These are phyloP conservation scores for Drosophila sproati DNA, from an alignment of 1,140 invertebrate genomes.

Conservation along the genomic window DNA sequence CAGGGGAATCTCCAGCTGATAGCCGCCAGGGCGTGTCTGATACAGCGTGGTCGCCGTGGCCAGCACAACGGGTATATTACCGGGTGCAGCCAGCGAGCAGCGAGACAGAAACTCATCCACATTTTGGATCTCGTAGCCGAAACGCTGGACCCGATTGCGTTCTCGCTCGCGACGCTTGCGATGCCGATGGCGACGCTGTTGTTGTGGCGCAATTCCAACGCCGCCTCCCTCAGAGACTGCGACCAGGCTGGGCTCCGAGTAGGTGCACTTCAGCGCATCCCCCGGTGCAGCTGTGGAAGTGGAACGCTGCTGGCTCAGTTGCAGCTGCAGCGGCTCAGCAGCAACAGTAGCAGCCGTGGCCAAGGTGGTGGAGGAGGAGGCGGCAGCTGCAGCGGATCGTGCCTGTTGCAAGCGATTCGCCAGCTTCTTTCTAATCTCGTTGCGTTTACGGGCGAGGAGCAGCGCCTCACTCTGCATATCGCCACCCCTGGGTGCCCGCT, in stretches of 20 bases:
- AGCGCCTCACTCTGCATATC: conserved; percentile 69
- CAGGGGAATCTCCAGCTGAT: conserved; percentile 89
- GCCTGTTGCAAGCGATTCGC: conserved; percentile 66
- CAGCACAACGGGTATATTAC: conserved; percentile 92
- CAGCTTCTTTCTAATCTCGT: conserved; percentile 76
- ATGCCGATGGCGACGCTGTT: conserved; percentile 84
- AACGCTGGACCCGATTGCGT: conserved; percentile 86
- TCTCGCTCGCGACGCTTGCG: conserved; percentile 85
- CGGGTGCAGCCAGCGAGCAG: conserved; percentile 86
- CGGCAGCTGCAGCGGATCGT: conserved; percentile 29
- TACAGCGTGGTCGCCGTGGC: conserved; percentile 90
- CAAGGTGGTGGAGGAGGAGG: conserved; percentile 7
- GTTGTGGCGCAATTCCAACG: conserved; percentile 32
- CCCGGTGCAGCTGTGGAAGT: conserved; percentile 10
- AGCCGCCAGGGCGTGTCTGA: conserved; percentile 89
- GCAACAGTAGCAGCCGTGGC: conserved; percentile 17
- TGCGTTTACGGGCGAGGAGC: conserved; percentile 72
- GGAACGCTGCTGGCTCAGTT: neutral
- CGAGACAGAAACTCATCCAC: conserved; percentile 90
- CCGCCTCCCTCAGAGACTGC: conserved; percentile 70
- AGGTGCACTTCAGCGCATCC: conserved; percentile 72
- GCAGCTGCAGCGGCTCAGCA: conserved; percentile 15
- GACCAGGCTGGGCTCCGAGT: conserved; percentile 80
- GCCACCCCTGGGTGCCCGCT: conserved; percentile 60
- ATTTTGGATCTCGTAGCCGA: conserved; percentile 91